A percentile compares a stretch with the other conserved stretches of the same genome.
Conservation (phyloP, 2,888 invertebrate species). For the Xiphydria camelus region DNA sequence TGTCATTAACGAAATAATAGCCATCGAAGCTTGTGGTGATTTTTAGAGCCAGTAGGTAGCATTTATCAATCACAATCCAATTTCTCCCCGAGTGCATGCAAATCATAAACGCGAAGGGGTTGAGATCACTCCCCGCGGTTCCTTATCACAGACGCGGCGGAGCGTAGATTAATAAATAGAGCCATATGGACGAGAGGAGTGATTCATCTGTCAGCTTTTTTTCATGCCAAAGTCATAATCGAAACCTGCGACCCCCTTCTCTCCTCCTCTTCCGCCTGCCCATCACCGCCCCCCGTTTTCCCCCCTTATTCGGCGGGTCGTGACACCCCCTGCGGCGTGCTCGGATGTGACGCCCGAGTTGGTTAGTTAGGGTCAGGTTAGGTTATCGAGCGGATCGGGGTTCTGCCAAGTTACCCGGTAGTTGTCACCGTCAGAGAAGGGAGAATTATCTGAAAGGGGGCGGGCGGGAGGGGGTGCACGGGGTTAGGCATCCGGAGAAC, state of each 20-base stretch:
- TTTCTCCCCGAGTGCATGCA: too few species aligned
- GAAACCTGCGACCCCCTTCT: slow-evolving; percentile 14
- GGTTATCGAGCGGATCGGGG: slow-evolving; percentile 11
- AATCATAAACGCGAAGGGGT: not conserved
- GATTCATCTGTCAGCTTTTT: slow-evolving; percentile 14
- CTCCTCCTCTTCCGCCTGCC: not conserved
- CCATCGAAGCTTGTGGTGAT: too few species aligned
- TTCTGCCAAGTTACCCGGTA: too few species aligned
- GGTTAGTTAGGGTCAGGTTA: slow-evolving; percentile 18
- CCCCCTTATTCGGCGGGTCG: slow-evolving; percentile 5
- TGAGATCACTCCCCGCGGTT: not conserved
- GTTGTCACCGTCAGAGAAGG: slow-evolving; percentile 1
- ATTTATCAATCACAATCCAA: too few species aligned
- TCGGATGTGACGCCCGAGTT: slow-evolving; percentile 8
- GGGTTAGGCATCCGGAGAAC: too few species aligned
- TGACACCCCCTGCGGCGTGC: slow-evolving; percentile 15
- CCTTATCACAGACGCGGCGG: not conserved
- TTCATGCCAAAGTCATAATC: slow-evolving; percentile 11
- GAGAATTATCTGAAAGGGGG: too few species aligned
- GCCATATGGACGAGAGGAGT: slow-evolving; percentile 19
- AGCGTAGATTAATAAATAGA: slow-evolving; percentile 15
- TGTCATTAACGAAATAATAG: too few species aligned
- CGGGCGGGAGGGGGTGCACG: too few species aligned
- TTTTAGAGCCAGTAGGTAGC: too few species aligned
- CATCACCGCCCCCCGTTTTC: not conserved